Evolutionary conservation across 1,140 invertebrate genomes (phyloP).

Genomic region (Schlechtendalia chinensis): DNA sequence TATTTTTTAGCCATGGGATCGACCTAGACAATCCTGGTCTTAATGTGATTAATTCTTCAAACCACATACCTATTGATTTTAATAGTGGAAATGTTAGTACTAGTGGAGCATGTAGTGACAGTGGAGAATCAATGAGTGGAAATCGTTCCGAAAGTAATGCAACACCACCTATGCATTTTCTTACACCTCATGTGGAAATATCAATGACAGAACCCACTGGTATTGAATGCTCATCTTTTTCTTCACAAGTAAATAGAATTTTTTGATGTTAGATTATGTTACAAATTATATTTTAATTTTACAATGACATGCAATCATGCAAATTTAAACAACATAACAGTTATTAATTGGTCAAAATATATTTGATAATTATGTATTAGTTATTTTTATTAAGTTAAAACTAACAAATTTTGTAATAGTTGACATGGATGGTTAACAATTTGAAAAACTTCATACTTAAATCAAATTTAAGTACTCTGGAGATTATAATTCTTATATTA

Average conservation of each 20-base stretch:
- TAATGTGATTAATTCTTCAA: conserved; percentile 63
- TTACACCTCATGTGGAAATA: conserved; percentile 85
- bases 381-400: too few relatives aligned
- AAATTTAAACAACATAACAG: too few relatives aligned
- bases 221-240: conserved; percentile 57
- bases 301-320: too few relatives aligned
- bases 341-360: too few relatives aligned
- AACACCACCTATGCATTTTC: conserved; percentile 83
- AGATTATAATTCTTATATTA: too few relatives aligned
- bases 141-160: conserved; percentile 76
- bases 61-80: conserved; percentile 23
- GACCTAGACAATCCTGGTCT: conserved; percentile 79
- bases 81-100: conserved; percentile 26
- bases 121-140: conserved; percentile 67
- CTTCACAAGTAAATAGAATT: conserved; percentile 54
- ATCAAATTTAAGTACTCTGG: too few relatives aligned
- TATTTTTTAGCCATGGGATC: conserved; percentile 71
- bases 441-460: too few relatives aligned
- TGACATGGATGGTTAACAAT: too few relatives aligned
- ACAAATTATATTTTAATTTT: not conserved
- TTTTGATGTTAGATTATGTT: conserved; percentile 43
- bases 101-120: conserved; percentile 65
- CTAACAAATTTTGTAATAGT: too few relatives aligned
- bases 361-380: too few relatives aligned
- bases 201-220: conserved; percentile 70